A percentile compares a stretch with the other conserved stretches of the same genome.
phyloP scores from a whole-genome alignment of 2,797 vertebrate species.

The Crax fasciolata region DNA sequence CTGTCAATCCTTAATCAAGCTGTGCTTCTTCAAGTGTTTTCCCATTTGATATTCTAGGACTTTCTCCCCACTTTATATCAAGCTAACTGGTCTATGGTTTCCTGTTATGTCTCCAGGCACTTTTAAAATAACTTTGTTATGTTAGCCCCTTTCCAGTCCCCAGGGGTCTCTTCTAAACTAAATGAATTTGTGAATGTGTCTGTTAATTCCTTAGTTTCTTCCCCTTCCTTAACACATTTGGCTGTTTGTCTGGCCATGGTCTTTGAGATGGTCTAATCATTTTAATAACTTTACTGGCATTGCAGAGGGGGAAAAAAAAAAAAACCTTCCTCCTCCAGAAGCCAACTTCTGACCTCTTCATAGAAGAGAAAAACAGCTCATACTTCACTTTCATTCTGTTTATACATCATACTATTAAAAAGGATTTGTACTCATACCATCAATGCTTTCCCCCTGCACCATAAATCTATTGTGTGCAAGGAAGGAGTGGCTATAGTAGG shows the following conservation, averaged over 20 bases:
- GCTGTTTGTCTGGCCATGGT: conserved; percentile 41
- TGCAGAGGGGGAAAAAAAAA: neutral
- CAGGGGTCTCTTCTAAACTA: conserved; percentile 74
- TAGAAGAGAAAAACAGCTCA: neutral
- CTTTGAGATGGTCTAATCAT: conserved; percentile 52
- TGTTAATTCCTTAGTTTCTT: conserved; percentile 73
- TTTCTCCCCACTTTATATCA: conserved; percentile 67
- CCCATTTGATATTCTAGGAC: conserved; percentile 69
- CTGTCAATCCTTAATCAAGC: conserved; percentile 75
- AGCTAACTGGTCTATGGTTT: conserved; percentile 66
- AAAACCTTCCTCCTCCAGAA: conserved; percentile 3
- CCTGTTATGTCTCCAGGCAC: conserved; percentile 75
- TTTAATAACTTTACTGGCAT: conserved; percentile 14
- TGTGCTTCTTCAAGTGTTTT: conserved; percentile 74
- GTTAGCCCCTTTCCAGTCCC: conserved; percentile 68
- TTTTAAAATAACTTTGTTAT: conserved; percentile 71
- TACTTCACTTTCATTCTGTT: conserved; percentile 12
- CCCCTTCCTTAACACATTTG: conserved; percentile 48
- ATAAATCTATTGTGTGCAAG: neutral
- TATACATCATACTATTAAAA: neutral
- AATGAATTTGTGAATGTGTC: conserved; percentile 73
- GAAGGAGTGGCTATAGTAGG: neutral
- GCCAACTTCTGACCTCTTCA: conserved; percentile 13
- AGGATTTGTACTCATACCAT: neutral
- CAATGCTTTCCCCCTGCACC: neutral